phyloP scores from a whole-genome alignment of 1,140 invertebrate genomes.

The Trinorchestia longiramus region DNA sequence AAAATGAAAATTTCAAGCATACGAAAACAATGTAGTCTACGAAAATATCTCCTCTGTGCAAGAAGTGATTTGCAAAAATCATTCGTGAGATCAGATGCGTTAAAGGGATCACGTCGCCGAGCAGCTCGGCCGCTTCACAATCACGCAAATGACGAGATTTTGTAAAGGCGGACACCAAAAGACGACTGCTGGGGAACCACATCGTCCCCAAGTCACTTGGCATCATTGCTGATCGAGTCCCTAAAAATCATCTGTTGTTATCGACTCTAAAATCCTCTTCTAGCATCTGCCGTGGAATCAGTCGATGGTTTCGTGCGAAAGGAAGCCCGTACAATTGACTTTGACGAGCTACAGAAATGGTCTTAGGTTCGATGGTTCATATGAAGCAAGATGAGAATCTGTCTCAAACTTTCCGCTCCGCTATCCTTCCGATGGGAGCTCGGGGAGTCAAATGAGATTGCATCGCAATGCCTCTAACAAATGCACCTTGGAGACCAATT shows the following conservation, averaged over 20 bases:
- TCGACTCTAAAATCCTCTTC: not conserved
- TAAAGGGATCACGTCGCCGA: not conserved
- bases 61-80: not conserved
- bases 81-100: not conserved
- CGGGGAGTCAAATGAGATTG: constrained; percentile 21
- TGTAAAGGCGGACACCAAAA: not conserved
- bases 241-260: constrained; percentile 16
- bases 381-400: constrained; percentile 20
- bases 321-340: not conserved
- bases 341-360: not conserved
- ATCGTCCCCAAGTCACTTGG: constrained; percentile 31
- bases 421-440: constrained; percentile 44
- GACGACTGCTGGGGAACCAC: not conserved
- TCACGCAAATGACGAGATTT: not conserved
- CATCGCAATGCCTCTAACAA: constrained; percentile 34
- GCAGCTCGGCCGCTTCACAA: not conserved
- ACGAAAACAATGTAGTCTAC: not conserved
- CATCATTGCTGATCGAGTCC: constrained; percentile 14
- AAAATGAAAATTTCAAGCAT: no score
- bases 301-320: not conserved
- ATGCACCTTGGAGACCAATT: constrained; percentile 29
- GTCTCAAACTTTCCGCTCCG: not conserved
- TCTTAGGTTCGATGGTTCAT: not conserved
- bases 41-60: not conserved
- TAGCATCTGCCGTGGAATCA: not conserved